A percentile compares a stretch with the other conserved stretches of the same genome.
Evolutionary conservation across 2,797 vertebrate genomes (phyloP).

Genomic region (Falco peregrinus): DNA sequence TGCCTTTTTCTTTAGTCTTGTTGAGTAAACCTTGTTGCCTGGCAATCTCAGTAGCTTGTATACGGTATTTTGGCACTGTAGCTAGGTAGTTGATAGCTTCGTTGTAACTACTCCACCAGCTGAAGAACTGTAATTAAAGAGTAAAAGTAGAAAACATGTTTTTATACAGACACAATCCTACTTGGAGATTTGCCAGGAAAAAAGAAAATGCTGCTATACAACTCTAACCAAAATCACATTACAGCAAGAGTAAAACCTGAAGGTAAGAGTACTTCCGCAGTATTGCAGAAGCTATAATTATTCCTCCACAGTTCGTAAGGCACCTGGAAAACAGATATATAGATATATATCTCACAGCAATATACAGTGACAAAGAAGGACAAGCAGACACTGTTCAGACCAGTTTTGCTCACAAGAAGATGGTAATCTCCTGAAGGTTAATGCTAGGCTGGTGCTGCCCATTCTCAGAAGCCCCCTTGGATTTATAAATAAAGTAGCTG

Average conservation of each 20-base stretch:
- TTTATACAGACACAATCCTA: neutral
- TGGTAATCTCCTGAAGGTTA: neutral
- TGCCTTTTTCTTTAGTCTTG: conserved; percentile 92
- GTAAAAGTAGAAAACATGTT: neutral
- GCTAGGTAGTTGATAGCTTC: conserved; percentile 95
- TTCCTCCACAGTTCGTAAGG: neutral
- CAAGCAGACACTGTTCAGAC: neutral
- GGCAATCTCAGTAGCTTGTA: conserved; percentile 93
- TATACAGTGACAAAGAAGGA: neutral
- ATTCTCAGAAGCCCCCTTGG: neutral
- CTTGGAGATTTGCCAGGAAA: neutral
- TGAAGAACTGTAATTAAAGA: conserved; percentile 88
- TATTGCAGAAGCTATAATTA: neutral
- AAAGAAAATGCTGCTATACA: neutral
- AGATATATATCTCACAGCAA: neutral
- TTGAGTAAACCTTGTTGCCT: conserved; percentile 92
- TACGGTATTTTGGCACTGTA: conserved; percentile 93
- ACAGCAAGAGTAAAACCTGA: neutral
- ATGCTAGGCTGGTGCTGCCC: neutral
- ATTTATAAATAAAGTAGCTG: neutral
- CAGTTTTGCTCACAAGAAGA: neutral
- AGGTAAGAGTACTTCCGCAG: neutral
- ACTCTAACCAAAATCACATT: neutral
- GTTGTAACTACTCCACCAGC: conserved; percentile 97
- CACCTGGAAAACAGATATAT: neutral